Percentiles rank a stretch among this genome's conserved stretches.
Evolutionary conservation across 2,797 vertebrate genomes (phyloP).

Genomic region (Acrossocheilus fasciatus): DNA sequence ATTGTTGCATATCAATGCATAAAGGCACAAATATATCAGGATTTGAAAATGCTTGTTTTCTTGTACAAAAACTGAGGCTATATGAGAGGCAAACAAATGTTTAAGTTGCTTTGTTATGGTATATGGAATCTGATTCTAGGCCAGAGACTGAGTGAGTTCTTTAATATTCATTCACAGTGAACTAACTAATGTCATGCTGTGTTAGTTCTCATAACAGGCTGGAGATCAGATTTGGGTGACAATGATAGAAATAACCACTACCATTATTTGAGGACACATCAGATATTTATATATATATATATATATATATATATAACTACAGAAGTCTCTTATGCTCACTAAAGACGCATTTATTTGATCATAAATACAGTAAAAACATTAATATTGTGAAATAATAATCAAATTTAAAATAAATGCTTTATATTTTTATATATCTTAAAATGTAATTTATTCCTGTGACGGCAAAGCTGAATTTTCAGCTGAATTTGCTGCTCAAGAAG

Average conservation of each 20-base stretch:
- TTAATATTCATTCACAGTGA: constrained; percentile 3
- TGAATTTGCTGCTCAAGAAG: neutral
- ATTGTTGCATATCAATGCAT: constrained; percentile 25
- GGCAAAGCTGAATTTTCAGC: neutral
- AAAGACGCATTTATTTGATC: neutral
- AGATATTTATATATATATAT: neutral
- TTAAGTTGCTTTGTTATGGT: constrained; percentile 17
- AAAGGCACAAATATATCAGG: constrained; percentile 29
- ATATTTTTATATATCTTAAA: neutral
- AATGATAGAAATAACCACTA: neutral
- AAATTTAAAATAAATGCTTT: neutral
- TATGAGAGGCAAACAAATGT: constrained; percentile 21
- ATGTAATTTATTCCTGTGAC: neutral
- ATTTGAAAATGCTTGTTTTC: constrained; percentile 22
- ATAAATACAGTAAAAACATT: neutral
- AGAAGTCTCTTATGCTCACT: neutral
- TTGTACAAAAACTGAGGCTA: neutral
- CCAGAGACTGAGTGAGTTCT: neutral
- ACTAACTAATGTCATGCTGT: neutral
- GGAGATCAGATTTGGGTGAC: neutral
- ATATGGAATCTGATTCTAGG: neutral
- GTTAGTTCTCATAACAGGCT: neutral
- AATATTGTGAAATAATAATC: neutral
- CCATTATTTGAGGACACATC: neutral
- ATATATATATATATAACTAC: too few relatives aligned